phyloP scores from a whole-genome alignment of 2,888 invertebrate genomes.

The Capitulum mitella region DNA sequence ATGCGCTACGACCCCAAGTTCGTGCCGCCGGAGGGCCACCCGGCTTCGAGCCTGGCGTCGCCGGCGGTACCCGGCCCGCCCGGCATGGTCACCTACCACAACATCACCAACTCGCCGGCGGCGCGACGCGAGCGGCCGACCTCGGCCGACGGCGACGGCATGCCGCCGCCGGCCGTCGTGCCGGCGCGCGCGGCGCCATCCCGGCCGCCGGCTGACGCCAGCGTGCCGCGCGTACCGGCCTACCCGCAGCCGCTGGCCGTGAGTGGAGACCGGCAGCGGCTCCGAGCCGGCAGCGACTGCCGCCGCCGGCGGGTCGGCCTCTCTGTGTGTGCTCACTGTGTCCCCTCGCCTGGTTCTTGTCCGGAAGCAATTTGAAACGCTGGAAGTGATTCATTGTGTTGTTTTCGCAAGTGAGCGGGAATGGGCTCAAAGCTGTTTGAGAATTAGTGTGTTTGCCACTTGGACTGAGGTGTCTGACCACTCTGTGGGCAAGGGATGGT shows the following conservation, averaged over 20 bases:
- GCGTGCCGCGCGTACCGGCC: neutral
- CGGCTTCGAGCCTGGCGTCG: neutral
- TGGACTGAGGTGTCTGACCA: too few relatives aligned
- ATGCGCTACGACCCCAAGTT: constrained; percentile 14
- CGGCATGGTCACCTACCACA: constrained; percentile 22
- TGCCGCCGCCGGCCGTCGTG: neutral
- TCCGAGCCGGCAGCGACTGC: too few relatives aligned
- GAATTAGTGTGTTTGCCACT: too few relatives aligned
- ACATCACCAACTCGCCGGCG: constrained; percentile 25
- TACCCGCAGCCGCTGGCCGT: constrained; percentile 8
- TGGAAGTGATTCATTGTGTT: too few relatives aligned
- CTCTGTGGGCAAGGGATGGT: too few relatives aligned
- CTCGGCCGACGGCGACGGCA: constrained; percentile 7
- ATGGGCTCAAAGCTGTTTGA: too few relatives aligned
- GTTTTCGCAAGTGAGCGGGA: too few relatives aligned
- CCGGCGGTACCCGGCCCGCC: neutral
- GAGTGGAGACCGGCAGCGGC: too few relatives aligned
- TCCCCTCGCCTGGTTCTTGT: too few relatives aligned
- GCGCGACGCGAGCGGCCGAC: neutral
- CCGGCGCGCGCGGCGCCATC: neutral
- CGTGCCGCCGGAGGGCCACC: neutral
- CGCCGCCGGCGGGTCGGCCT: too few relatives aligned
- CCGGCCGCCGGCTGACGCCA: neutral
- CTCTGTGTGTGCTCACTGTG: too few relatives aligned
- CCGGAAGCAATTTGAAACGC: too few relatives aligned